Evolutionary conservation across 2,888 invertebrate genomes (phyloP).

Genomic region (Gortyna flavago): DNA sequence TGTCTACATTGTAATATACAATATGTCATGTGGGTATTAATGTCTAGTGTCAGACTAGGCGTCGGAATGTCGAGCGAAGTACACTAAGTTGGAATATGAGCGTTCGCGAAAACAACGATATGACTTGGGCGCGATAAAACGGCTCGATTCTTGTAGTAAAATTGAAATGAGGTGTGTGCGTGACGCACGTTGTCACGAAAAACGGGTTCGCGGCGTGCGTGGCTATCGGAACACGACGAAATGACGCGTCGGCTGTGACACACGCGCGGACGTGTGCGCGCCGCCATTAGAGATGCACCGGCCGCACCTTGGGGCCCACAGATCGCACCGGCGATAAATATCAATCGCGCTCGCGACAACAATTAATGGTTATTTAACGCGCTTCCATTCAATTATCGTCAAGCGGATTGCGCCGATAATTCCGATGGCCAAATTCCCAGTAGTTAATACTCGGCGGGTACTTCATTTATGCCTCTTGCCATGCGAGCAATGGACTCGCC

Average conservation of each 20-base stretch:
- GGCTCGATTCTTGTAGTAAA: constrained; percentile 74
- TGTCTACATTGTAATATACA: constrained; percentile 71
- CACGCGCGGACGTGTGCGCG: constrained; percentile 61
- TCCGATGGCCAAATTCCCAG: constrained; percentile 84
- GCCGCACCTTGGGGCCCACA: constrained; percentile 66
- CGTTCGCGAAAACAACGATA: constrained; percentile 71
- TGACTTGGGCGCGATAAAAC: constrained; percentile 68
- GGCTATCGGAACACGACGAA: constrained; percentile 73
- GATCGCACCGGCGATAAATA: constrained; percentile 78
- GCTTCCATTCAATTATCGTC: constrained; percentile 85
- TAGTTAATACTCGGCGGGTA: constrained; percentile 80
- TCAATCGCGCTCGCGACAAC: constrained; percentile 81
- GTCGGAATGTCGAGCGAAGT: constrained; percentile 67
- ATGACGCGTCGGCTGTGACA: constrained; percentile 65
- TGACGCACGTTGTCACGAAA: constrained; percentile 80
- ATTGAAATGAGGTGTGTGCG: constrained; percentile 78
- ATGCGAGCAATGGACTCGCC: constrained; percentile 76
- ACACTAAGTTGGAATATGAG: constrained; percentile 63
- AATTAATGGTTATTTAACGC: constrained; percentile 87
- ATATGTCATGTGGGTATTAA: constrained; percentile 72
- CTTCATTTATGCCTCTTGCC: constrained; percentile 82
- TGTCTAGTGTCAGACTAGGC: constrained; percentile 70
- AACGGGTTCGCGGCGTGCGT: constrained; percentile 72
- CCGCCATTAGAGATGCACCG: constrained; percentile 69
- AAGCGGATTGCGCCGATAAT: constrained; percentile 85